Conservation (phyloP, 1,140 invertebrate species). For the Psix sp. region DNA sequence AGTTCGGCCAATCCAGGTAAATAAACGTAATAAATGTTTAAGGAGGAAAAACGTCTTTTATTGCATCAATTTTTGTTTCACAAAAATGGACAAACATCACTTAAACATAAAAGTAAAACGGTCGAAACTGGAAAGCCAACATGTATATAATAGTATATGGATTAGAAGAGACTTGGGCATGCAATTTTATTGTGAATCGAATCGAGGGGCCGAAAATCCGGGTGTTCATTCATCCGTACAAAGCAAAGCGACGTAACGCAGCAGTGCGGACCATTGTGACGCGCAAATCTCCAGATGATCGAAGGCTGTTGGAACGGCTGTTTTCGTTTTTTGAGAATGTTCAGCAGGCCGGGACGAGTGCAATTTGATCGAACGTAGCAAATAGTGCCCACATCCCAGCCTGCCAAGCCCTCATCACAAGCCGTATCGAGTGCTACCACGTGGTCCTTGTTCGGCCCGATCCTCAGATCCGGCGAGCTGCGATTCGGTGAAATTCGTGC, state of each 20-base stretch:
- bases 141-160: too few species aligned
- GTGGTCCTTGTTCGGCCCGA: conserved; percentile 25
- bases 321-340: conserved; percentile 60
- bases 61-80: too few species aligned
- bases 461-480: conserved; percentile 6
- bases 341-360: conserved; percentile 76
- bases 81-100: too few species aligned
- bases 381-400: conserved; percentile 73
- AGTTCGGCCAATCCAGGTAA: too few species aligned
- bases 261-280: conserved; percentile 46
- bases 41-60: too few species aligned
- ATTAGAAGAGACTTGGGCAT: too few species aligned
- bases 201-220: conserved; percentile 28
- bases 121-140: too few species aligned
- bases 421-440: conserved; percentile 16
- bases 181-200: too few species aligned
- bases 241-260: conserved; percentile 37
- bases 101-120: too few species aligned
- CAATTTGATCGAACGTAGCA: conserved; percentile 74
- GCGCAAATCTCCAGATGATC: conserved; percentile 33
- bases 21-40: too few species aligned
- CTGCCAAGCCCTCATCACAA: conserved; percentile 64
- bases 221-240: conserved; percentile 54
- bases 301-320: conserved; percentile 2
- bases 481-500: conserved; percentile 59